Evolutionary conservation across 2,888 invertebrate species (phyloP).

Genomic region (Mesochorus sp.): DNA sequence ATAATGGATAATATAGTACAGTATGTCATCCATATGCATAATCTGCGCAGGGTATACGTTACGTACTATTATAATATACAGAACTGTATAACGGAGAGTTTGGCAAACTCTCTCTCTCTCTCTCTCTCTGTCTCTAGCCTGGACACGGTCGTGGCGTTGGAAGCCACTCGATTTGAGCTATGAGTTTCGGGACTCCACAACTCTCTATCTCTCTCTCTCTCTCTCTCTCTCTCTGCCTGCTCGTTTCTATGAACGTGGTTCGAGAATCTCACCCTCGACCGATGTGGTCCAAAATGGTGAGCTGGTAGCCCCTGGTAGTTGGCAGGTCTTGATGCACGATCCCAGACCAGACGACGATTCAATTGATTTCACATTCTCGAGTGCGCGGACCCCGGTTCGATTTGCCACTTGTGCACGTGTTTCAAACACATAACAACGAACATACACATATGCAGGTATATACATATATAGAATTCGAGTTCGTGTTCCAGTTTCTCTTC

Average conservation of each 20-base stretch:
- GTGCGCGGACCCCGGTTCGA: conserved; percentile 67
- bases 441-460: neutral
- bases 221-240: no score
- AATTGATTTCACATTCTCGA: conserved; percentile 59
- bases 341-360: conserved; percentile 61
- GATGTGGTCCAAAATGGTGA: conserved; percentile 37
- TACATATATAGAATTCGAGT: conserved; percentile 41
- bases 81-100: conserved; percentile 14
- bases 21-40: conserved; percentile 55
- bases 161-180: conserved; percentile 68
- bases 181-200: conserved; percentile 54
- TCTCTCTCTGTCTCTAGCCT: no score
- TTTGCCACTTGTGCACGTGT: conserved; percentile 65
- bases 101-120: conserved; percentile 46
- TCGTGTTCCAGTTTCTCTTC: conserved; percentile 40
- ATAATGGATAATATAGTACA: conserved; percentile 50
- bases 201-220: no score
- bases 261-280: neutral
- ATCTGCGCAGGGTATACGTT: conserved; percentile 33
- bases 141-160: conserved; percentile 64
- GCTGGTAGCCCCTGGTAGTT: conserved; percentile 53
- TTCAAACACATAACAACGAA: conserved; percentile 24
- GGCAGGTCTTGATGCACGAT: conserved; percentile 71
- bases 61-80: conserved; percentile 52
- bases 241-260: conserved; percentile 14